Percentiles rank a stretch among this genome's conserved stretches.
These are phyloP conservation scores for Plebejus anna DNA, from an alignment of 2,888 invertebrate genomes.

Conservation along the genomic window DNA sequence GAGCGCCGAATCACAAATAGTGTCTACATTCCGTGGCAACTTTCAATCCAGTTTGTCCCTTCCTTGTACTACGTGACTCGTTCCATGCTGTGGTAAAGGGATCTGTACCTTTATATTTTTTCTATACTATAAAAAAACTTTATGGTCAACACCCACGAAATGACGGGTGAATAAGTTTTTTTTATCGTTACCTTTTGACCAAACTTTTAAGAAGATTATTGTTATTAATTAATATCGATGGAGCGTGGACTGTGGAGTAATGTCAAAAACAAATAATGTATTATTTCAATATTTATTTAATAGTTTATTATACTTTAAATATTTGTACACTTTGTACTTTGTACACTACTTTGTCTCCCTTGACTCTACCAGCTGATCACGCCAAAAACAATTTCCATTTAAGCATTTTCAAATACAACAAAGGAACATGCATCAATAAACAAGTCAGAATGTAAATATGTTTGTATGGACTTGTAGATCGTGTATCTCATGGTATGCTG, in stretches of 20 bases:
- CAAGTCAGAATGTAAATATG: not conserved
- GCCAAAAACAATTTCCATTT: not conserved
- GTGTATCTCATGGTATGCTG: constrained; percentile 33
- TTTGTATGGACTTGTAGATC: not conserved
- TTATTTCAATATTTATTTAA: no score
- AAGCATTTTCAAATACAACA: not conserved
- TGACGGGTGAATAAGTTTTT: not conserved
- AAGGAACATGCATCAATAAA: not conserved
- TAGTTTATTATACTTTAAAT: not conserved
- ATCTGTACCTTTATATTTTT: constrained; percentile 28
- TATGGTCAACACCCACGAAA: not conserved
- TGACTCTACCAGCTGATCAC: not conserved
- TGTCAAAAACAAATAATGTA: no score
- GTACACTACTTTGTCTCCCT: not conserved
- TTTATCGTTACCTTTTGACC: not conserved
- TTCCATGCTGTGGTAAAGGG: constrained; percentile 36
- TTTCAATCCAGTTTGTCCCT: constrained; percentile 42
- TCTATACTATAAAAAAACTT: constrained; percentile 19
- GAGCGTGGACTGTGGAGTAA: no score
- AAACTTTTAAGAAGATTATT: not conserved
- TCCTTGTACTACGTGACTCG: constrained; percentile 39
- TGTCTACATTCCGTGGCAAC: constrained; percentile 44
- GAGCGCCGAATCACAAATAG: constrained; percentile 48
- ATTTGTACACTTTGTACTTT: not conserved
- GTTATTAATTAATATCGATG: not conserved